Conservation (phyloP, 2,888 invertebrate genomes). For the Sceliomorpha sp. region DNA sequence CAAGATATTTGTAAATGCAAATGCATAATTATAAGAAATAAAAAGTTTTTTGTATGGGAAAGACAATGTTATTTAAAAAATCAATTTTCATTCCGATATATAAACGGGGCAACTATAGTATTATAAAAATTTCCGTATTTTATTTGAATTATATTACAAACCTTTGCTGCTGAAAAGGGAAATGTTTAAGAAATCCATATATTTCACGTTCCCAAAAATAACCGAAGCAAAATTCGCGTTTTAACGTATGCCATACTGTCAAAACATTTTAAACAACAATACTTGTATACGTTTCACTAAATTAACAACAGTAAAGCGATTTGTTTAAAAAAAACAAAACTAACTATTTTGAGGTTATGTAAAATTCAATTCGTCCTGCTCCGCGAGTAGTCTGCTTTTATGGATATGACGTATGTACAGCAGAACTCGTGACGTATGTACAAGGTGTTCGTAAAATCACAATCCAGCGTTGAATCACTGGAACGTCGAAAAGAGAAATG, state of each 20-base stretch:
- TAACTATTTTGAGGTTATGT: conserved; percentile 57
- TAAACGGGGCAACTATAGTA: no score
- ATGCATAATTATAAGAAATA: no score
- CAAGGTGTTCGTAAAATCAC: no score
- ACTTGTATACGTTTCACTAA: conserved; percentile 15
- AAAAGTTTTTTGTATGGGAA: no score
- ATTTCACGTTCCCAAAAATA: conserved; percentile 33
- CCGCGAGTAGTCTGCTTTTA: conserved; percentile 17
- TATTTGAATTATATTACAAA: conserved; percentile 22
- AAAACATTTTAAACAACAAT: conserved; percentile 18
- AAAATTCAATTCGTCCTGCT: conserved; percentile 22
- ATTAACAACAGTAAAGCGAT: background rate
- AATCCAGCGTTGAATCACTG: no score
- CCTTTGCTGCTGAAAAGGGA: conserved; percentile 35
- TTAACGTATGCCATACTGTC: conserved; percentile 22
- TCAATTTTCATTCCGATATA: no score
- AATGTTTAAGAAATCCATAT: conserved; percentile 39
- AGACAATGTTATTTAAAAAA: no score
- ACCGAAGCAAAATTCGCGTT: conserved; percentile 27
- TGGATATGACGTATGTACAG: conserved; percentile 14
- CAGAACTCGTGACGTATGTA: no score
- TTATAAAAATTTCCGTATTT: no score
- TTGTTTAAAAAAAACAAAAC: background rate
- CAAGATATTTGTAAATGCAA: no score
- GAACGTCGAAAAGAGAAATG: no score